Conservation (phyloP, 2,888 invertebrate species). For the Brachypalpus laphriformis region DNA sequence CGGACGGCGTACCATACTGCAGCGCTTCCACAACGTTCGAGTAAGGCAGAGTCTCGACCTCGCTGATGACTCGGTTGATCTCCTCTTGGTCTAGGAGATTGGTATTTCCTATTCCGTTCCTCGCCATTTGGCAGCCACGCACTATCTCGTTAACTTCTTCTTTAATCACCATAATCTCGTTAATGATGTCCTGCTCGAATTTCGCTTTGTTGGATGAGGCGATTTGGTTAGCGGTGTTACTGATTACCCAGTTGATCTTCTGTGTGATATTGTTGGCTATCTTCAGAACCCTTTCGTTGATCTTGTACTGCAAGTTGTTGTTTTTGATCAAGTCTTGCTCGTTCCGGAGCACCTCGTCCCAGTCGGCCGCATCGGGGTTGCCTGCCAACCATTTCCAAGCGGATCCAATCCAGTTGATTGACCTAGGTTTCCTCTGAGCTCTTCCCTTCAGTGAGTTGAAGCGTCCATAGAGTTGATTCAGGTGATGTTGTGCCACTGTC, state of each 20-base stretch:
- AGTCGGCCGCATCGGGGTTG: no score
- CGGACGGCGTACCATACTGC: conserved; percentile 44
- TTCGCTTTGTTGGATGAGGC: no score
- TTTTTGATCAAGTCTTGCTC: no score
- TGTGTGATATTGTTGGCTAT: no score
- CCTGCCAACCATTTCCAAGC: conserved; percentile 53
- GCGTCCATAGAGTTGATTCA: no score
- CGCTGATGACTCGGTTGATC: conserved; percentile 28
- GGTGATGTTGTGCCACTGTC: no score
- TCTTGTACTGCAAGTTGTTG: no score
- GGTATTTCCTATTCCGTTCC: conserved; percentile 45
- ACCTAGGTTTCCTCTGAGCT: neutral
- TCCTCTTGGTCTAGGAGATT: conserved; percentile 52
- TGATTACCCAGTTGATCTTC: neutral
- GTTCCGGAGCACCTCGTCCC: no score
- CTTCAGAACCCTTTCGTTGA: no score
- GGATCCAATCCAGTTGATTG: conserved; percentile 12
- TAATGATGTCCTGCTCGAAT: conserved; percentile 4
- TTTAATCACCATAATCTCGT: conserved; percentile 34
- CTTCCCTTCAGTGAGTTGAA: neutral
- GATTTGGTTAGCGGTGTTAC: neutral
- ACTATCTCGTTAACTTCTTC: conserved; percentile 56
- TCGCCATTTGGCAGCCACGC: conserved; percentile 41
- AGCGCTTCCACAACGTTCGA: conserved; percentile 62
- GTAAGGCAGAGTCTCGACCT: conserved; percentile 65